These are phyloP conservation scores for Carlito syrichta DNA, from an alignment of 2,113 vertebrate genomes.

Conservation along the genomic window DNA sequence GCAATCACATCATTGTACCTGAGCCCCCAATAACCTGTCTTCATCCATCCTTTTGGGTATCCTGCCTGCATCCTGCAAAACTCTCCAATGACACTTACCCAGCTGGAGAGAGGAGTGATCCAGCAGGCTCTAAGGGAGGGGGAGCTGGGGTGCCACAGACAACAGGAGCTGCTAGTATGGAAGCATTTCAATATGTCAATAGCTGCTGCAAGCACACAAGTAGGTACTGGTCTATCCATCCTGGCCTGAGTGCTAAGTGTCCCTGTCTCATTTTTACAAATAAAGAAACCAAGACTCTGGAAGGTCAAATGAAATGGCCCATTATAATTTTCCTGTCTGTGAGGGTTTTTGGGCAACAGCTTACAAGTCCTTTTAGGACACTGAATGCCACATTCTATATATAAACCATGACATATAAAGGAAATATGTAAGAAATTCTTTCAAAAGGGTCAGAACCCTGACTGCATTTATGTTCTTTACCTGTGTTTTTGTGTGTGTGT, in stretches of 20 bases:
- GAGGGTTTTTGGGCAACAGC: constrained; percentile 14
- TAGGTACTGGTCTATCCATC: not conserved
- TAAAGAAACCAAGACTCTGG: constrained; percentile 28
- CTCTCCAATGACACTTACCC: not conserved
- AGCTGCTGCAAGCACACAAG: not conserved
- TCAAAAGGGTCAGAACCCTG: constrained; percentile 58
- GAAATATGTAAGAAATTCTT: constrained; percentile 62
- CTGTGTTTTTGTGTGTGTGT: not conserved
- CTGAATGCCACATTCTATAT: constrained; percentile 59
- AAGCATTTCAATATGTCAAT: not conserved
- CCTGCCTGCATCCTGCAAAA: not conserved
- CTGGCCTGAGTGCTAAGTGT: not conserved
- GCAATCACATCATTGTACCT: not conserved
- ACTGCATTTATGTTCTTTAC: constrained; percentile 53
- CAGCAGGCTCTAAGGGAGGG: rapidly evolving
- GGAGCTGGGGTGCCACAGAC: rapidly evolving
- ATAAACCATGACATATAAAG: constrained; percentile 62
- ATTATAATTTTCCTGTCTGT: constrained; percentile 47
- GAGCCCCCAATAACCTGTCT: not conserved
- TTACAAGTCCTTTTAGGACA: constrained; percentile 50
- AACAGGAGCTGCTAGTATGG: not conserved
- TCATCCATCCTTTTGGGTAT: rapidly evolving
- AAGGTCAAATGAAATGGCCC: constrained; percentile 40
- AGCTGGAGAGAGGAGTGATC: not conserved
- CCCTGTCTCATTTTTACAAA: constrained; percentile 31